Evolutionary conservation across 2,113 vertebrate genomes (phyloP).

Genomic region (Acrocephalus kingi): DNA sequence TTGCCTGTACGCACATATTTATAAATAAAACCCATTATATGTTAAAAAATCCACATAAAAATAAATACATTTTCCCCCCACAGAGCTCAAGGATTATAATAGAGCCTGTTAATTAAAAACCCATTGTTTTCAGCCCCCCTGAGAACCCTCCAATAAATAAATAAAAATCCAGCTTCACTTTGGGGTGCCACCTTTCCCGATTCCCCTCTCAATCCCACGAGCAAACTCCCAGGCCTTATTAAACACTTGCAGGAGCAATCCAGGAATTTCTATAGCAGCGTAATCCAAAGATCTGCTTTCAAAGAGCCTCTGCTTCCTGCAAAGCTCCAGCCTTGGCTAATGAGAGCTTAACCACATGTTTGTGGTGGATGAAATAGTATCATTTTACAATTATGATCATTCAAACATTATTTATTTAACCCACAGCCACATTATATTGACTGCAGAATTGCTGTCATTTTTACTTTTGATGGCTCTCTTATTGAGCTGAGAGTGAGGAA

Average conservation of each 20-base stretch:
- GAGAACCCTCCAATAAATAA: neutral
- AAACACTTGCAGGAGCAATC: neutral
- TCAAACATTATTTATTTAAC: conserved; percentile 68
- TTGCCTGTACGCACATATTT: neutral
- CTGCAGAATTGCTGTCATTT: conserved; percentile 69
- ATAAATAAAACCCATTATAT: neutral
- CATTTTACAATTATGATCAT: conserved; percentile 69
- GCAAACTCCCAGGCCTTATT: neutral
- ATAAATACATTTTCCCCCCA: neutral
- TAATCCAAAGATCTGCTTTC: conserved; percentile 27
- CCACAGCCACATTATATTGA: conserved; percentile 64
- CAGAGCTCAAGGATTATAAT: neutral
- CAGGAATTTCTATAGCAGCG: neutral
- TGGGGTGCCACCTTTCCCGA: neutral
- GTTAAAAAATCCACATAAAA: neutral
- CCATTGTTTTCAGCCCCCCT: neutral
- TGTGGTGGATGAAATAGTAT: conserved; percentile 53
- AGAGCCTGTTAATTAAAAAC: neutral
- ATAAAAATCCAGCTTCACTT: neutral
- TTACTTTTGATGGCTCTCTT: conserved; percentile 51
- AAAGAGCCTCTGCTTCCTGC: neutral
- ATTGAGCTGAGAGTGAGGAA: conserved; percentile 20
- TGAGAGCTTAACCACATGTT: conserved; percentile 66
- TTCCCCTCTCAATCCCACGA: neutral
- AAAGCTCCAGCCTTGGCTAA: conserved; percentile 43